phyloP scores from a whole-genome alignment of 2,113 vertebrate species.

The Sphyrna mokarran region DNA sequence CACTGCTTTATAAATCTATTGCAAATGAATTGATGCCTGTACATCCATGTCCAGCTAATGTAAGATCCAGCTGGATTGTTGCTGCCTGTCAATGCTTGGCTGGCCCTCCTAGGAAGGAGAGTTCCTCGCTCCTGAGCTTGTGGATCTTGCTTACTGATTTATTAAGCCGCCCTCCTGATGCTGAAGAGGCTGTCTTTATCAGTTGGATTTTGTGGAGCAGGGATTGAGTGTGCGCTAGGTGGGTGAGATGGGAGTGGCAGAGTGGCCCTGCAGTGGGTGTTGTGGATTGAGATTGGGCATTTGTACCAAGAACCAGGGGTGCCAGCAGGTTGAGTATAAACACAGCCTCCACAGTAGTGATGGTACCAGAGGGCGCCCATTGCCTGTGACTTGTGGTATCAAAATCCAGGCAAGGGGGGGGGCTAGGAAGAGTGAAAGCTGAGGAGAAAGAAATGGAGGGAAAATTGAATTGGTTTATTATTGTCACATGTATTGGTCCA shows the following conservation, averaged over 20 bases:
- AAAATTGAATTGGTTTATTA: no score
- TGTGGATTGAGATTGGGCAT: not conserved
- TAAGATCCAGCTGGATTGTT: not conserved
- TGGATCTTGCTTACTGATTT: no score
- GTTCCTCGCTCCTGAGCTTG: no score
- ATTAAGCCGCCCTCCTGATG: not conserved
- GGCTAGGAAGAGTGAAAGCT: not conserved
- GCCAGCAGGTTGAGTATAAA: not conserved
- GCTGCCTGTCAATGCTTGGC: not conserved
- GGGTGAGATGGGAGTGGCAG: not conserved
- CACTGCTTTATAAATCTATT: not conserved
- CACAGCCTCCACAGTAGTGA: not conserved
- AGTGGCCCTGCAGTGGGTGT: not conserved
- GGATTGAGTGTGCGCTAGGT: not conserved
- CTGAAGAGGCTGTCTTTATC: not conserved
- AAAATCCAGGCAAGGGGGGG: not conserved
- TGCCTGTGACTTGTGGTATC: no score
- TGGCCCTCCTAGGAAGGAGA: not conserved
- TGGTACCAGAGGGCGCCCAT: not conserved
- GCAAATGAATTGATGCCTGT: not conserved
- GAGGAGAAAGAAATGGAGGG: not conserved
- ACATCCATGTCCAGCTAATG: not conserved
- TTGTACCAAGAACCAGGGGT: not conserved
- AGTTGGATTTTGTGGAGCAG: not conserved
- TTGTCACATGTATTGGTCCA: no score